Evolutionary conservation across 2,113 vertebrate genomes (phyloP).

Genomic region (Benitochromis conjunctus): DNA sequence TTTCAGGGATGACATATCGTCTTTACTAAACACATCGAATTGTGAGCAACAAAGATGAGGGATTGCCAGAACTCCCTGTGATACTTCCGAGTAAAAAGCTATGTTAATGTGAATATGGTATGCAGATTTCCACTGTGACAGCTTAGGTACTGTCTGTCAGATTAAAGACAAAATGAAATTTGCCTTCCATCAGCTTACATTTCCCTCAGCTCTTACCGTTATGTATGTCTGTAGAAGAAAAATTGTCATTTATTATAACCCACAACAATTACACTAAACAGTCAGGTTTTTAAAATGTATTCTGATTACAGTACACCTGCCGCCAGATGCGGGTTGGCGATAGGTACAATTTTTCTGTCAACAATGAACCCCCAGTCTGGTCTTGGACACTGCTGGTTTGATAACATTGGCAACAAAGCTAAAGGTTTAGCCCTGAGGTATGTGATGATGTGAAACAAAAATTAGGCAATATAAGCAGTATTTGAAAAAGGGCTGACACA

Average conservation of each 20-base stretch:
- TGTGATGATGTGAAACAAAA: not conserved
- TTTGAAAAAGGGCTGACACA: not conserved
- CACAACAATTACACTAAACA: constrained; percentile 15
- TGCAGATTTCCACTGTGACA: not conserved
- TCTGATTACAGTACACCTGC: not conserved
- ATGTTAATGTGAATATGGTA: not conserved
- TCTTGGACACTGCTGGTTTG: not conserved
- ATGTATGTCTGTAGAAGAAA: not conserved
- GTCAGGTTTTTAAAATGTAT: constrained; percentile 29
- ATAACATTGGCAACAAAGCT: no score
- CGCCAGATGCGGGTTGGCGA: not conserved
- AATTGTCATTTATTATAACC: not conserved
- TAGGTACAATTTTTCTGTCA: constrained; percentile 8
- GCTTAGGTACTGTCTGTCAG: not conserved
- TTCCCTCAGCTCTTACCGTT: not conserved
- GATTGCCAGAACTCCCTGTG: not conserved
- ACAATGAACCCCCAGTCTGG: not conserved
- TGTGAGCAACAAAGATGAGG: not conserved
- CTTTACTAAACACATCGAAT: not conserved
- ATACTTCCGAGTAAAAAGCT: not conserved
- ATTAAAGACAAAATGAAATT: not conserved
- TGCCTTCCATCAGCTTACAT: not conserved
- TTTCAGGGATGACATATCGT: not conserved
- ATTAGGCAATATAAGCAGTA: not conserved
- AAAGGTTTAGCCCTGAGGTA: not conserved